Base-by-base conservation (phyloP, 2,888 invertebrate genomes). In the Myathropa florea region DNA sequence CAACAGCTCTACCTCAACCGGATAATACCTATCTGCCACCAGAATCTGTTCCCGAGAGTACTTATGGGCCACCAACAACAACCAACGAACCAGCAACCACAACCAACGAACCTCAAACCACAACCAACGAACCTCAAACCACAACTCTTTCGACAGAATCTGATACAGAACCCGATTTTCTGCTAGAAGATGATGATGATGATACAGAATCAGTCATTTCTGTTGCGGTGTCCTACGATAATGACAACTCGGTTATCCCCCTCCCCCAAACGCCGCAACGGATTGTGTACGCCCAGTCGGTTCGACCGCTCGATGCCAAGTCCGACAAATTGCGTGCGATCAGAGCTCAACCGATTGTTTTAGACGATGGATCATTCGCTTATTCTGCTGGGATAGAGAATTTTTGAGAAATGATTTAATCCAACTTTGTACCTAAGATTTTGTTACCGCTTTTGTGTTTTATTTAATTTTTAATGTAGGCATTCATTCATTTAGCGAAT, bases 131-230 rank as follows among this genome's bases (percentile, higher is more conserved):
- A 10, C 57, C 68, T 21, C 18, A 68, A 2, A 75, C 78, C 18
- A 55, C 68, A 21, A 76, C 77, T 12, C 28, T 53, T n/a, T 9
- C 12, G 4, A 14, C 24, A 26, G 70, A 70, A 63, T 18, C n/a
- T 23, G 60, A n/a, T 9, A 81, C 83, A 24, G 28, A 30, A 10
- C 67, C 82, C 24, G 70, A 64, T 4, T 21, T 72, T 1, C 30
- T 77, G 6, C 3, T 70, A 2, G 82, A 77, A 21, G 68, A 64
- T 26, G 81, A 78, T 39, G 73, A 79, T 53, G 79, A 81, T 12
- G 82, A 86, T n/a, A 86, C 82, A 7, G 85, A 86, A 71, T 82
- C 85, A 0, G 83, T 86, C 0, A 86, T 86, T 71, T 86, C 86
- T 2, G 83, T 86, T 23, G 86, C 86, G 1, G 75, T 86, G 18